Conservation (phyloP, 2,888 invertebrate species). For the Protonemura montana region DNA sequence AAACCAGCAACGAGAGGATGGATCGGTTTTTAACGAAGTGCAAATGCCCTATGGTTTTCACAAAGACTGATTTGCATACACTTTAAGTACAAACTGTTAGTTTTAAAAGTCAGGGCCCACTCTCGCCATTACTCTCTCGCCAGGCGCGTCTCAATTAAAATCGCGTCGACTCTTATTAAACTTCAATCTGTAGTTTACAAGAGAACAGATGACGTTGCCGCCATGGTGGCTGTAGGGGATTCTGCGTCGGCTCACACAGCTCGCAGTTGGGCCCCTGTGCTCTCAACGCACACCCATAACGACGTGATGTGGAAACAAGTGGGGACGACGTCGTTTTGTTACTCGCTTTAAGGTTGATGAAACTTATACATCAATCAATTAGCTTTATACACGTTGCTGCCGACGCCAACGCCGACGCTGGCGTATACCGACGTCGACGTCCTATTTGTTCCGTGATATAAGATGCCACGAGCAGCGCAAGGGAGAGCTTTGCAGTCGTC, state of each 20-base stretch:
- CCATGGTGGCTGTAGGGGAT: not conserved
- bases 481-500: not conserved
- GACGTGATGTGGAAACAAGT: conserved; percentile 34
- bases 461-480: not conserved
- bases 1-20: not conserved
- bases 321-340: not conserved
- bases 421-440: not conserved
- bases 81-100: not conserved
- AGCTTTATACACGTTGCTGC: conserved; percentile 13
- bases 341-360: conserved; percentile 20
- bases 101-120: conserved; percentile 15
- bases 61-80: not conserved
- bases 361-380: conserved; percentile 32
- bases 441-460: conserved; percentile 12
- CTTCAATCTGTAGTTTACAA: conserved; percentile 26
- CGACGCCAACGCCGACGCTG: not conserved
- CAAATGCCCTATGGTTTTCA: conserved; percentile 7
- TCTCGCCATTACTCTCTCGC: not conserved
- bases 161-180: conserved; percentile 36
- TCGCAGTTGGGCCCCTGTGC: not conserved
- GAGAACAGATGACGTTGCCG: not conserved
- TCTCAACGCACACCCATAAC: not conserved
- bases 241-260: not conserved
- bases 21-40: conserved; percentile 7
- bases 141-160: conserved; percentile 27